phyloP scores from a whole-genome alignment of 2,113 vertebrate species.

The Panthera leo region DNA sequence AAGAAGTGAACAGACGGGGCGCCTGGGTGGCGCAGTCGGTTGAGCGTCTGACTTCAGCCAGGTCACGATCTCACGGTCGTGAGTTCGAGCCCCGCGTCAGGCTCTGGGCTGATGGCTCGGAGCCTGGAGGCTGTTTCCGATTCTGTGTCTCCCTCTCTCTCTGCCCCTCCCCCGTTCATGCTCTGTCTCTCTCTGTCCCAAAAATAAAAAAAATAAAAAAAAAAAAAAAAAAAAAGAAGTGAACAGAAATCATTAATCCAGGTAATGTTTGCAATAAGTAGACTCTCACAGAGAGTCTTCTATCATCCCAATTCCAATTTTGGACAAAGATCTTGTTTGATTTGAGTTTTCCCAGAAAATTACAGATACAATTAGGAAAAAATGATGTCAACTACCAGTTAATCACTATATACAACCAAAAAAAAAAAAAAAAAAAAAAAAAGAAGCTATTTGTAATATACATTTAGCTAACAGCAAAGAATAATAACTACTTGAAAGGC shows the following conservation, averaged over 20 bases:
- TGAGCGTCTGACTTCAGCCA: no score
- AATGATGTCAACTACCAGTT: background rate
- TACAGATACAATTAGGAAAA: background rate
- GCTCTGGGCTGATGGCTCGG: no score
- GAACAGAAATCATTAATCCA: slow-evolving; percentile 30
- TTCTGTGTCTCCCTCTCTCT: no score
- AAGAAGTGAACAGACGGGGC: slow-evolving; percentile 41
- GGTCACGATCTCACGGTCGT: no score
- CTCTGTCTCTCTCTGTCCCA: no score
- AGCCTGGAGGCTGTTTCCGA: no score
- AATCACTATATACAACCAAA: background rate
- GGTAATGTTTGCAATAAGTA: background rate
- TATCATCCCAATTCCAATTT: background rate
- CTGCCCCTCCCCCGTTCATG: no score
- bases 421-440: background rate
- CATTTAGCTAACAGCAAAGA: slow-evolving; percentile 1
- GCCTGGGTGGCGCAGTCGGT: no score
- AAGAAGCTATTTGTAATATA: background rate
- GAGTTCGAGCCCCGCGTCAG: no score
- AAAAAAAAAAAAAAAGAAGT: no score
- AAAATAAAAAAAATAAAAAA: no score
- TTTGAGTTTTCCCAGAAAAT: slow-evolving; percentile 47
- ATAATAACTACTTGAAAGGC: background rate
- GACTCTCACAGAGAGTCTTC: background rate
- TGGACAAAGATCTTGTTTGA: background rate